phyloP scores from a whole-genome alignment of 1,140 invertebrate species.

The Choristoneura fumiferana region DNA sequence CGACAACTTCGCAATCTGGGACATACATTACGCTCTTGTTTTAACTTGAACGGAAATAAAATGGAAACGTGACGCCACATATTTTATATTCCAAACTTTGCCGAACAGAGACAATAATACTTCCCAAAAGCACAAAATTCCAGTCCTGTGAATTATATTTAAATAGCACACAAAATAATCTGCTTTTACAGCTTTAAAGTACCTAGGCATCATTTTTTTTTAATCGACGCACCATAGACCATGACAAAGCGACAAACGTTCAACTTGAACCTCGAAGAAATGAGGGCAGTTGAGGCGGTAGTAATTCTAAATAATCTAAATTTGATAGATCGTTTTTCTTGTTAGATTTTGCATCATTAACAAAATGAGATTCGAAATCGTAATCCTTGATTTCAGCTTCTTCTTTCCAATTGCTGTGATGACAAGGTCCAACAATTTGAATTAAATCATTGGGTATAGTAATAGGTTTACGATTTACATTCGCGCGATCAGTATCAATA shows the following conservation, averaged over 20 bases:
- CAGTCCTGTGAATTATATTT: too few relatives aligned
- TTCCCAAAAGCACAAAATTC: too few relatives aligned
- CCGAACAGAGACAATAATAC: too few relatives aligned
- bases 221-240: conserved; percentile 1
- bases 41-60: too few relatives aligned
- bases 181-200: too few relatives aligned
- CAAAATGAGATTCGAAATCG: conserved; percentile 1
- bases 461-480: conserved; percentile 36
- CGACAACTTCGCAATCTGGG: neutral
- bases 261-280: conserved; percentile 39
- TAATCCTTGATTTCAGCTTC: neutral
- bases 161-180: too few relatives aligned
- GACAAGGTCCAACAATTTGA: conserved; percentile 37
- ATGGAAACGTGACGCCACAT: too few relatives aligned
- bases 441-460: conserved; percentile 38
- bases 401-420: conserved; percentile 10
- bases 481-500: conserved; percentile 30
- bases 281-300: conserved; percentile 53
- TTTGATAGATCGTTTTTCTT: neutral
- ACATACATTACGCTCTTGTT: too few relatives aligned
- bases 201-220: too few relatives aligned
- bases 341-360: neutral
- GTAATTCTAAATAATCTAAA: conserved; percentile 43
- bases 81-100: too few relatives aligned
- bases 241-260: conserved; percentile 5